phyloP scores from a whole-genome alignment of 53 echinoderm and acorn worm genomes.

The Paelopatides confundens region DNA sequence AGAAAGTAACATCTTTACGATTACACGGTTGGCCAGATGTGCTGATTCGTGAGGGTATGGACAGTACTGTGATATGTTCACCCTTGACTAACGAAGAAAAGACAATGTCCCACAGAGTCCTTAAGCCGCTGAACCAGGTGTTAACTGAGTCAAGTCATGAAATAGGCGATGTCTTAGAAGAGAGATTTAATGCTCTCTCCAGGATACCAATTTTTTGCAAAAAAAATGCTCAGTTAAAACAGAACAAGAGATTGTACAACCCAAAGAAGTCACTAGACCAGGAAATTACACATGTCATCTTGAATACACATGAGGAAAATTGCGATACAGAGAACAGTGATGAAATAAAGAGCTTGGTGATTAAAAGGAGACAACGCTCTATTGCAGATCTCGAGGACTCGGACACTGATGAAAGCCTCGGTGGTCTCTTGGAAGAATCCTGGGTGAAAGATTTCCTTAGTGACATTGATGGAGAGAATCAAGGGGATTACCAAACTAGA shows the following conservation, averaged over 20 bases:
- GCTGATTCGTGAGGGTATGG: neutral
- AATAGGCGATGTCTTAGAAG: neutral
- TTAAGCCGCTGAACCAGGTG: conserved; percentile 15
- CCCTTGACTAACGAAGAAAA: neutral
- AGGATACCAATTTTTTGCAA: conserved; percentile 12
- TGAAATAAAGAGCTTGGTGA: neutral
- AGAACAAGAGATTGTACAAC: conserved; percentile 26
- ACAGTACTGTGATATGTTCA: neutral
- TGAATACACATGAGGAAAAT: too few species aligned
- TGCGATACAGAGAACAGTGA: neutral
- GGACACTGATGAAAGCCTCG: neutral
- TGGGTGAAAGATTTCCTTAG: conserved; percentile 48
- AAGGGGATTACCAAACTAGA: neutral
- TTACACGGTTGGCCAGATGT: too few species aligned
- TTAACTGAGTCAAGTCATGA: conserved; percentile 13
- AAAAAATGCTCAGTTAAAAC: neutral
- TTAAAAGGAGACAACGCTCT: neutral
- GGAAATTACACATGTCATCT: neutral
- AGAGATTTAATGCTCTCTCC: neutral
- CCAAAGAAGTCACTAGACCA: conserved; percentile 37
- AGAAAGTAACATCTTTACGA: neutral
- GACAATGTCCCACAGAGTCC: neutral
- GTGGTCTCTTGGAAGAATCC: conserved; percentile 22
- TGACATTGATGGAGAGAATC: conserved; percentile 21
- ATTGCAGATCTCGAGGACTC: neutral